Evolutionary conservation across 2,113 vertebrate genomes (phyloP), one percentile per base, ranked within the genome.

Genomic region (Chaenocephalus aceratus): DNA sequence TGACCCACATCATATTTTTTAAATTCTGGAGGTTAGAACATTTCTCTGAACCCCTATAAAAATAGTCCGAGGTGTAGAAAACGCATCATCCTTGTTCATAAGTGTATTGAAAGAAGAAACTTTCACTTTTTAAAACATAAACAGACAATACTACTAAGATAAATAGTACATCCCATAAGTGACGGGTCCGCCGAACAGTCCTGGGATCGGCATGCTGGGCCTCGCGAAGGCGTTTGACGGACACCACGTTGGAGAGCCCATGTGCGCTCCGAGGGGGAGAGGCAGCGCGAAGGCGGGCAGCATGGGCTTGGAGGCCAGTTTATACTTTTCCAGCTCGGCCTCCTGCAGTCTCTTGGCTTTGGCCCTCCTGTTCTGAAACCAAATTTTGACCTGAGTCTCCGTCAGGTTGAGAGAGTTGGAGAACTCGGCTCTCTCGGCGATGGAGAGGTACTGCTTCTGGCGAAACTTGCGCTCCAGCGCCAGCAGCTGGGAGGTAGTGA

Each of bases 301-400:
- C 41, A 95, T 82, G 14, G 96, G 96, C 85, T 96, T 96, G 63
- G 96, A 93, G 41, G 95, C 94, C 79, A 96, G 88, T 84, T 96
- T 96, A 46, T 93, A 94, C 88, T 95, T 96, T 71, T 96, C 96
- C 90, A 96, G 86, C 91, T 96, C 96, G 75, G 96, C 96, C 73
- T 96, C 96, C 75, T 96, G 96, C 5, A 97, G 94, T 91, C 96
- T 93, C 86, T 96, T 96, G 77, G 96, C 95, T 79, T 97, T 96
- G 52, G 96, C 96, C 41, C 96, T 90, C 54, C 96, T 81, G 91
- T 96, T 97, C 80, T 97, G 96, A 80, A 97, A 97, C 96, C 96
- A 96, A 21, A 97, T 96, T 87, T 96, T 96, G 70, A 96, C 96
- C 88, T 96, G 96, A 10, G 96, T 96, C 94, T 97, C 96, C 53